These are phyloP conservation scores for Melospiza georgiana DNA, from an alignment of 2,113 vertebrate species.

Conservation along the genomic window DNA sequence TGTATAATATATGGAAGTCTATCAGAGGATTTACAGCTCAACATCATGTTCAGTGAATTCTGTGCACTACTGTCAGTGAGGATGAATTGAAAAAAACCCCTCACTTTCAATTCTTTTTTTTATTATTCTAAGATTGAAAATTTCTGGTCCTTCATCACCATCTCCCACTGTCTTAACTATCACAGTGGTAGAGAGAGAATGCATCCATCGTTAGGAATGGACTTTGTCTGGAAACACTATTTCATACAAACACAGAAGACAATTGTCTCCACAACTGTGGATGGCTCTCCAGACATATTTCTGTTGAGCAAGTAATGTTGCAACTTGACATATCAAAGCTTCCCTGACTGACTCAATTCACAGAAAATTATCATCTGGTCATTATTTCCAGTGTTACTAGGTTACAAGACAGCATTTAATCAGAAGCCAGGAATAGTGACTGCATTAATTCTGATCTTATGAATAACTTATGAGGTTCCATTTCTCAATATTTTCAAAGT, in stretches of 20 bases:
- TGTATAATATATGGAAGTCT: neutral
- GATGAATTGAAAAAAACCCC: neutral
- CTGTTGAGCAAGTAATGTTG: neutral
- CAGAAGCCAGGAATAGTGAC: slow-evolving; percentile 35
- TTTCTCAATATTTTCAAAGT: slow-evolving; percentile 55
- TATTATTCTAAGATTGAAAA: neutral
- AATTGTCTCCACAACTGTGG: neutral
- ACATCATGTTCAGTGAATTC: neutral
- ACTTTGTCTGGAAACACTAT: neutral
- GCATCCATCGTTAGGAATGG: neutral
- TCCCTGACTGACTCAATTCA: slow-evolving; percentile 21
- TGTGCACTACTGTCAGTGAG: neutral
- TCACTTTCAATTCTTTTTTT: neutral
- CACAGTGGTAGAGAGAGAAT: neutral
- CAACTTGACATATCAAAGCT: neutral
- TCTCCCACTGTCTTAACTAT: neutral
- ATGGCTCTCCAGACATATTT: neutral
- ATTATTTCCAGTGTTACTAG: slow-evolving; percentile 48
- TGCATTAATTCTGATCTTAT: slow-evolving; percentile 56
- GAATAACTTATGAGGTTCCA: slow-evolving; percentile 38
- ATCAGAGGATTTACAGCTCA: neutral
- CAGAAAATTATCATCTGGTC: slow-evolving; percentile 13
- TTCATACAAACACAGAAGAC: neutral
- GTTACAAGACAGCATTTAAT: slow-evolving; percentile 55
- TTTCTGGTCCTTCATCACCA: neutral